These are phyloP conservation scores for Cremastobaeus sp. DNA, from an alignment of 2,888 invertebrate genomes.

Conservation along the genomic window DNA sequence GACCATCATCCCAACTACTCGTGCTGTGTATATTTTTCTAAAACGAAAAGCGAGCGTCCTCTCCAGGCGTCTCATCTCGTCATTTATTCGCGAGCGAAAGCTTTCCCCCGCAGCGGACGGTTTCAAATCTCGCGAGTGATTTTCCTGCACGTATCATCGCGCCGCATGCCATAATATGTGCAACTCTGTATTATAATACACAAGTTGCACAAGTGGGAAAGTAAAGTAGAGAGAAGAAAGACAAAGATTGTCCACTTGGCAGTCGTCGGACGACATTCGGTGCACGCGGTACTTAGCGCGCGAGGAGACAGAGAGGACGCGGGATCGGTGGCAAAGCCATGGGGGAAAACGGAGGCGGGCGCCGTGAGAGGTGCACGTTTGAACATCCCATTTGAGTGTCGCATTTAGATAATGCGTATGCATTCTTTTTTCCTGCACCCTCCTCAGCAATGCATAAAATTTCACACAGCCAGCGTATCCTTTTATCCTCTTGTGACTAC, in stretches of 20 bases:
- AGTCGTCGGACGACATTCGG: constrained; percentile 64
- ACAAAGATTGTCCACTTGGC: constrained; percentile 66
- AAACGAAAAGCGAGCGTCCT: no score
- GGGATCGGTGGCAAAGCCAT: constrained; percentile 19
- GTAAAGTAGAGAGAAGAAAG: constrained; percentile 16
- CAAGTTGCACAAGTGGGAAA: constrained; percentile 4
- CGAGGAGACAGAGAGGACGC: constrained; percentile 9
- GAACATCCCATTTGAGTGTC: constrained; percentile 72
- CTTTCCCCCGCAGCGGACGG: no score
- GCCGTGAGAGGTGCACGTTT: constrained; percentile 20
- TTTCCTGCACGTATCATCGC: constrained; percentile 35
- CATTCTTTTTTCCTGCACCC: constrained; percentile 48
- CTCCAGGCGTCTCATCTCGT: no score
- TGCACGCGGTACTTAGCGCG: constrained; percentile 61
- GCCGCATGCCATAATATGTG: constrained; percentile 29
- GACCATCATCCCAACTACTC: no score
- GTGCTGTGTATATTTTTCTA: no score
- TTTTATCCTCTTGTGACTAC: constrained; percentile 77
- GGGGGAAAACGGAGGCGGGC: constrained; percentile 28
- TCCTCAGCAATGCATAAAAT: constrained; percentile 68
- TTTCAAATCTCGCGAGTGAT: constrained; percentile 19
- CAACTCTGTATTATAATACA: constrained; percentile 27
- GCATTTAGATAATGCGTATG: constrained; percentile 76
- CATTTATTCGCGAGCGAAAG: no score
- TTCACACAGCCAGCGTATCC: constrained; percentile 73